These are phyloP conservation scores for Smutsia temminckii DNA, from an alignment of 2,797 vertebrate genomes.

Conservation along the genomic window DNA sequence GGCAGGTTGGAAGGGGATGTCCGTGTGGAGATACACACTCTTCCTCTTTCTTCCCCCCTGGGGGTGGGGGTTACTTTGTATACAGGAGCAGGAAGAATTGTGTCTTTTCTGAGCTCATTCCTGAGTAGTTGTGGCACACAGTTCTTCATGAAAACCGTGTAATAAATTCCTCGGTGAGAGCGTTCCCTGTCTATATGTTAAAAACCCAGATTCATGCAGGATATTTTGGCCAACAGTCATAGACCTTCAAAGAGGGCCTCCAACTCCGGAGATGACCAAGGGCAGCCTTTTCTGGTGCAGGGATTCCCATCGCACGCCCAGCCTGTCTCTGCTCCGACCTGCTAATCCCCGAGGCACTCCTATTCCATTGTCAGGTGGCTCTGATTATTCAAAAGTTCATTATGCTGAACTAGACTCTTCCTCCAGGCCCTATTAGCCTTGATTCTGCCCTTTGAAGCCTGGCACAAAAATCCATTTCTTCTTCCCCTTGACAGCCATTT, in stretches of 20 bases:
- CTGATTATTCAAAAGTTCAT: conserved; percentile 49
- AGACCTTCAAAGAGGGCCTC: not conserved
- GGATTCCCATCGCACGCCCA: conserved; percentile 28
- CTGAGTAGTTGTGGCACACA: not conserved
- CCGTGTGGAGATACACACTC: not conserved
- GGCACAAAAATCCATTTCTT: conserved; percentile 25
- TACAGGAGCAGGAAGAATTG: not conserved
- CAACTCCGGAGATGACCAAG: not conserved
- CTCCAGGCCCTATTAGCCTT: not conserved
- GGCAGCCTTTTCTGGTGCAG: conserved; percentile 20
- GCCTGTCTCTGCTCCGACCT: not conserved
- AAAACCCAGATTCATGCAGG: not conserved
- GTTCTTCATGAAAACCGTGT: not conserved
- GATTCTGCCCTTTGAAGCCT: not conserved
- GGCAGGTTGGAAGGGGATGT: not conserved
- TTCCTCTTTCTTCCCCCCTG: not conserved
- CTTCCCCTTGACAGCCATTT: not conserved
- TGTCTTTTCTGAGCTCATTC: conserved; percentile 20
- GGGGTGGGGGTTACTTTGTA: not conserved
- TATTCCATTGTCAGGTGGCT: not conserved
- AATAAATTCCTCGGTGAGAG: not conserved
- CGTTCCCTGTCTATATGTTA: not conserved
- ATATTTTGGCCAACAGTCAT: not conserved
- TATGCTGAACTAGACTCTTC: not conserved
- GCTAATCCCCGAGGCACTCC: not conserved